Base-by-base conservation (phyloP, 2,888 invertebrate species). In the Drosophila testacea region DNA sequence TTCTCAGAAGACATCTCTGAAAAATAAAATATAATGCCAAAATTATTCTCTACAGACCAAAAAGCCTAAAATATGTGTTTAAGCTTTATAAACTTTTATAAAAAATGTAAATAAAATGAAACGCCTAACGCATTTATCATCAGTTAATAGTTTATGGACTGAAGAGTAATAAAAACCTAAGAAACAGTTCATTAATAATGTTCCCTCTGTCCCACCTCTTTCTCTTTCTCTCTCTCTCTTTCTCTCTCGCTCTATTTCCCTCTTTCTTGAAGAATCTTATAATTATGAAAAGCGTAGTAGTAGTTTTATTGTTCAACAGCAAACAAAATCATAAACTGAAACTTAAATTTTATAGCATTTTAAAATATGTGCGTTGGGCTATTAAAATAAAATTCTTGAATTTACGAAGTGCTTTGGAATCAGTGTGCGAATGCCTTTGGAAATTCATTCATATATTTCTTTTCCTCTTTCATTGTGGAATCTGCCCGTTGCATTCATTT, bases 401-500 rank as follows among this genome's bases (percentile, higher is more conserved):
- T 38, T 32, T 36, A 6, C 13, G 10, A 13, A 32, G 41, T 16
- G 42, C 16, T 30, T 46, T 38, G 13, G 22, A 30, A 13, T 44
- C 77, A 77, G 44, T 63, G 77, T 79, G 75, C 75, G 27, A 55
- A 63, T 70, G 66, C 73, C 73, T 61, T 77, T 57, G 41, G 46
- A 77, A 73, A 77, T 81, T 81, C 77, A 79, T 79, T 79, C 77
- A 77, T 70, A 67, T 70, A 64, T 41, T 65, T 52, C 27, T 51
- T 68, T 61, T 72, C 36, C 63, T 59, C 38, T 68, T 63, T 71
- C 77, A 60, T 73, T 69, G 67, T 60, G 51, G 69, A 72, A 69
- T 60, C 77, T 68, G 79, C 39, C 55, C 67, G 70, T 50, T 83
- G 88, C 82, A 83, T 87, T 81, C 81, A 73, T 87, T 83, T 75